Conservation (phyloP, 2,888 invertebrate genomes). For the Parnassius apollo region DNA sequence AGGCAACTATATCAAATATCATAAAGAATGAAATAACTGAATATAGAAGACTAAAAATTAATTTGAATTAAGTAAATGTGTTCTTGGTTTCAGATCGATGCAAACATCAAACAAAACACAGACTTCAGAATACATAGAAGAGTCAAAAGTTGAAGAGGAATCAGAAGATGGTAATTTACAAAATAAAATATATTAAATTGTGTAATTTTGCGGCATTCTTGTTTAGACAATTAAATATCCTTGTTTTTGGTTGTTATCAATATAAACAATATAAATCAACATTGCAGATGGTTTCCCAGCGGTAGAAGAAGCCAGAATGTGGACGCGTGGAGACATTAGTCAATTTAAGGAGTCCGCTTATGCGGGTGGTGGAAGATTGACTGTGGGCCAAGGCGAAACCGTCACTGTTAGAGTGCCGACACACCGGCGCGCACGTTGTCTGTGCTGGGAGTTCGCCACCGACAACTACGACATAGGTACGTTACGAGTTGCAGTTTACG, state of each 20-base stretch:
- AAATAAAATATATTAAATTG: neutral
- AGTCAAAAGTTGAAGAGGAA: conserved; percentile 63
- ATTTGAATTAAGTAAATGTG: conserved; percentile 8
- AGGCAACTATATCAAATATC: too few relatives aligned
- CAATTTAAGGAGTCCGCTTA: conserved; percentile 94
- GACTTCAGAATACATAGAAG: conserved; percentile 49
- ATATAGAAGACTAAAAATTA: neutral
- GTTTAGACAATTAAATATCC: too few relatives aligned
- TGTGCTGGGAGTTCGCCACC: conserved; percentile 99
- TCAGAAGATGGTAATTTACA: conserved; percentile 58
- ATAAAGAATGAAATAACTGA: too few relatives aligned
- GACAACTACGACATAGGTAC: conserved; percentile 96
- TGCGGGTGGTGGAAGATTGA: conserved; percentile 92
- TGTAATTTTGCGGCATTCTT: too few relatives aligned
- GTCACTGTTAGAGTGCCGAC: conserved; percentile 98
- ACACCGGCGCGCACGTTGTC: conserved; percentile 93
- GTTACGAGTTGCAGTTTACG: neutral
- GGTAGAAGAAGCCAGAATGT: conserved; percentile 93
- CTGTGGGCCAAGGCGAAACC: conserved; percentile 97
- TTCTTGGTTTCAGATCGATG: conserved; percentile 50
- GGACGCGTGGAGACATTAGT: conserved; percentile 93
- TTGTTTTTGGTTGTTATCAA: too few relatives aligned
- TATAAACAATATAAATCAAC: too few relatives aligned
- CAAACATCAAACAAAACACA: conserved; percentile 57
- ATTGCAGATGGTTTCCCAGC: conserved; percentile 59